Base-by-base conservation (phyloP, 1,140 invertebrate species). In the Ceratina calcarata region DNA sequence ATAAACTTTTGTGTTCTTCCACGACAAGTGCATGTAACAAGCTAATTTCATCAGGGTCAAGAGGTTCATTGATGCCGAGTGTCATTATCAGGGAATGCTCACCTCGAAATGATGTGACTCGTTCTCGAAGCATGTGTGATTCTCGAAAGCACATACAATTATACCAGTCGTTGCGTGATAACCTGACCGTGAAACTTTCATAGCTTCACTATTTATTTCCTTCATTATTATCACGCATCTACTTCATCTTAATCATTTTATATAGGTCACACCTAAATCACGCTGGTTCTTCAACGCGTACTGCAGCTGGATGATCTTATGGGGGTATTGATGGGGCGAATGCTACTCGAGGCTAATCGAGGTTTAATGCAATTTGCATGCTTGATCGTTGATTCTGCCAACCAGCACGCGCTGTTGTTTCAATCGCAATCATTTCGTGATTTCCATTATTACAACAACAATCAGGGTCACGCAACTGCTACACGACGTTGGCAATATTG, bases 321-420 rank as follows among this genome's bases (percentile, higher is more conserved):
- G n/a, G 16, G n/a, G 15, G 51, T 18, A 18, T 45, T 20, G 45
- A 78, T 57, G n/a, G 20, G n/a, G 20, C 45, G 55, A 45, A 61
- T 37, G 45, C 45, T 15, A 2, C 6, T n/a, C n/a, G n/a, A 3
- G 8, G 13, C 16, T 78, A 78, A 78, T 78, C 58, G 76, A 72
- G 51, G 53, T 72, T 64, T 78, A 71, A 78, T 78, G 58, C 68
- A 62, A 78, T 78, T 78, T 72, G 69, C 76, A 62, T 55, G 68
- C n/a, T 64, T 18, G 76, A 24, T 22, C 45, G 45, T 32, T 22
- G 45, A n/a, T 24, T 78, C 27, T 51, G 4, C 16, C 20, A 2
- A 13, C 22, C 3, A 53, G 57, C 37, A 16, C n/a, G 67, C n/a
- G 18, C 18, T 45, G 76, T 64, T 64, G 67, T 71, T 78, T n/a